Evolutionary conservation across 2,888 invertebrate species (phyloP), one percentile per base, ranked within the genome.

Genomic region (Acrobasis consociella): DNA sequence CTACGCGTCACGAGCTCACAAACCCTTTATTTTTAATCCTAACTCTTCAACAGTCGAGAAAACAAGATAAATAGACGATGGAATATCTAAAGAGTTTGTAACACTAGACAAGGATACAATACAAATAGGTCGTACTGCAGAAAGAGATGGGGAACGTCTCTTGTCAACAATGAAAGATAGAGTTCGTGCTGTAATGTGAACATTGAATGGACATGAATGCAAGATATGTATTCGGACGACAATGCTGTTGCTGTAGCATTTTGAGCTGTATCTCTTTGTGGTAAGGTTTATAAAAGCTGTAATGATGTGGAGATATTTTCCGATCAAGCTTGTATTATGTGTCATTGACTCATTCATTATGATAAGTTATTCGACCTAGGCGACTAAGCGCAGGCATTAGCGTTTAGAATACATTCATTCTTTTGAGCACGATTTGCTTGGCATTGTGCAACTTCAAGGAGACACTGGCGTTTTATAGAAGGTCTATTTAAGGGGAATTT

Each of bases 81-180:
- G 58, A 67, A 66, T 64, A 63, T 58, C 70, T 67, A 70, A 72
- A 50, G 65, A 70, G 67, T 67, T 72, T 69, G 64, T 69, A 65
- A 63, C 63, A 68, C 55, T 37, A 62, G 66, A 77, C 60, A 49
- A 64, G 65, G 75, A 76, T 51, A 63, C 66, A 64, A 68, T 64
- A 50, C 10, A 67, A 22, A 56, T 42, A 51, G 58, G 46, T 63
- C 10, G 37, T 55, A 56, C 56, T 22, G 39, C 10, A 62, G 67
- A 78, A 69, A 72, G 67, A 66, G 79, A 77, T 65, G 63, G 64
- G 67, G 61, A 65, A 73, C 69, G 76, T 81, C 77, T 80, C 80
- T 75, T 85, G 81, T 84, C 85, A 83, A 86, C 85, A 87, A 84
- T 85, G 81, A 85, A 80, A 80, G 79, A 84, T 82, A 82, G 77